These are phyloP conservation scores for Dendrocincla fuliginosa DNA, from an alignment of 2,797 vertebrate species.

Conservation along the genomic window DNA sequence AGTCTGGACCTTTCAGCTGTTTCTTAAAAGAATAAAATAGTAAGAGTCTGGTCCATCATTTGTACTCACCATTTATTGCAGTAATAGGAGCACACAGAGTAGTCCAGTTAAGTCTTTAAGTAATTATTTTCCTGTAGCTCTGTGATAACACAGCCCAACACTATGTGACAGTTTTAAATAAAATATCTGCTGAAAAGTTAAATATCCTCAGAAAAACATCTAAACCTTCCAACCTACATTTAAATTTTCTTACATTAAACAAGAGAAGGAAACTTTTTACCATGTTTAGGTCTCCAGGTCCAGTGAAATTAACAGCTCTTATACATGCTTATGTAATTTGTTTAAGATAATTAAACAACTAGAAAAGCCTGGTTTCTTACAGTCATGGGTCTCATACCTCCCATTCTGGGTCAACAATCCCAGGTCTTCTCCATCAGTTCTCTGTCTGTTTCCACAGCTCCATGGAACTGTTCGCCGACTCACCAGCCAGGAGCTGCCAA, in stretches of 20 bases:
- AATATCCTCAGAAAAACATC: background rate
- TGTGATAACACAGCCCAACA: background rate
- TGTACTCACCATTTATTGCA: background rate
- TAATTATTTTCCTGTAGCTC: background rate
- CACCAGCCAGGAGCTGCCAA: background rate
- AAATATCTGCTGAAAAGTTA: background rate
- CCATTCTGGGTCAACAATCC: background rate
- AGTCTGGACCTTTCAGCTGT: background rate
- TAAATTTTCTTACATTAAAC: background rate
- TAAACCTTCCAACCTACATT: background rate
- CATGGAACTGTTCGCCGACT: background rate
- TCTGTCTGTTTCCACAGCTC: background rate
- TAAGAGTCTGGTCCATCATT: background rate
- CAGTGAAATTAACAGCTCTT: background rate
- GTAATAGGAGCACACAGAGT: background rate
- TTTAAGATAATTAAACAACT: background rate
- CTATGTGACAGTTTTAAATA: background rate
- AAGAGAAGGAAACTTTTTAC: background rate
- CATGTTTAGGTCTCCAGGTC: background rate
- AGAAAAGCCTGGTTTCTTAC: background rate
- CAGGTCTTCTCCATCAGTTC: background rate
- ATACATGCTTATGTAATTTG: too few species aligned
- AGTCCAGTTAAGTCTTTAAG: background rate
- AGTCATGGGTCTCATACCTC: background rate
- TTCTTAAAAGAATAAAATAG: background rate